Conservation (phyloP, 1,140 invertebrate genomes). For the Diuraphis noxia region DNA sequence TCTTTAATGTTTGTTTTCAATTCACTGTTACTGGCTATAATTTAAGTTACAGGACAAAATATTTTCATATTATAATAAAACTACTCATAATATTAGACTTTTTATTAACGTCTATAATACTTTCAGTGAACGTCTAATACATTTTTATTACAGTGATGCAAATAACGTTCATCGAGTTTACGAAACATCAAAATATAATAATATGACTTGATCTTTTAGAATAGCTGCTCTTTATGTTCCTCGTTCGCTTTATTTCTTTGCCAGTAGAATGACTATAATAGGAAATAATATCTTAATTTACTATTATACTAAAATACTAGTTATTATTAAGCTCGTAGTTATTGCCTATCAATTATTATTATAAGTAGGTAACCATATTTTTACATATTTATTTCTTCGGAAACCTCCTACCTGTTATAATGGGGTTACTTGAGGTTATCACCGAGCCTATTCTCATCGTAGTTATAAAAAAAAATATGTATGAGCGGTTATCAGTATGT, state of each 20-base stretch:
- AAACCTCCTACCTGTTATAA: constrained; percentile 44
- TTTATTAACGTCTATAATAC: background rate
- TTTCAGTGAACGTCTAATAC: background rate
- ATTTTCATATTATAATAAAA: background rate
- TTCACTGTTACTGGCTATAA: background rate
- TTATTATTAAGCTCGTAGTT: background rate
- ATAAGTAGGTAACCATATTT: constrained; percentile 29
- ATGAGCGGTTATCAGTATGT: background rate
- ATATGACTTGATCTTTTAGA: background rate
- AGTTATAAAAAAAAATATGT: constrained; percentile 39
- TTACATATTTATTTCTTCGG: constrained; percentile 36
- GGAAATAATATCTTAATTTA: background rate
- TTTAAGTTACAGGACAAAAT: background rate
- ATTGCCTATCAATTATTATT: constrained; percentile 5
- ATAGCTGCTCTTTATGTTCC: background rate
- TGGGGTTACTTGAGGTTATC: constrained; percentile 50
- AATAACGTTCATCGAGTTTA: background rate
- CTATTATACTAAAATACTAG: background rate
- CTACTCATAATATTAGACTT: background rate
- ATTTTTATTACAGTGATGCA: background rate
- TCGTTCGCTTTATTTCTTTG: background rate
- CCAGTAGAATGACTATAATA: background rate
- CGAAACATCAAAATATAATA: background rate
- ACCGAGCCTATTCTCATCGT: constrained; percentile 43
- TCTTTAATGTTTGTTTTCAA: background rate